These are phyloP conservation scores for Phragmatobia fuliginosa DNA, from an alignment of 2,888 invertebrate species.

Conservation along the genomic window DNA sequence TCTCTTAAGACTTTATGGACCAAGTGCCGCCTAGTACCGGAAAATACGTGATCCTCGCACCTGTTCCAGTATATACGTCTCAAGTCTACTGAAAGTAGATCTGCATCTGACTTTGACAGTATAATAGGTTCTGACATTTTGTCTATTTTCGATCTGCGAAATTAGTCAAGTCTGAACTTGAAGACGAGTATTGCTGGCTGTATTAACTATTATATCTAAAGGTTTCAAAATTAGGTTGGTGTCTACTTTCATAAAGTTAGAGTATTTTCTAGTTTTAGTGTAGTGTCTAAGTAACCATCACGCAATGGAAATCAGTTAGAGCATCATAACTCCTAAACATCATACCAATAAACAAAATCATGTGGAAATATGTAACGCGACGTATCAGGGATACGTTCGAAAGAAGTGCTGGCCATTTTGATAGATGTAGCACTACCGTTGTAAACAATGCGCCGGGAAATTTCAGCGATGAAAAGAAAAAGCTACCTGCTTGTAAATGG, in stretches of 20 bases:
- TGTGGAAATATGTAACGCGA: conserved; percentile 86
- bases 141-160: background rate
- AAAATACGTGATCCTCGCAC: no score
- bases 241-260: background rate
- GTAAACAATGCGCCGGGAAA: conserved; percentile 64
- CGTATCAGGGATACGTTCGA: conserved; percentile 83
- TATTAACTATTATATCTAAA: background rate
- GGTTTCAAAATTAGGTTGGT: background rate
- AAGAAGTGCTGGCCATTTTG: conserved; percentile 80
- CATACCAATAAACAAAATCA: conserved; percentile 50
- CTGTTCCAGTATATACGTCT: no score
- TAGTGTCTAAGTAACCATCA: background rate
- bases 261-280: background rate
- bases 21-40: no score
- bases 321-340: conserved; percentile 16
- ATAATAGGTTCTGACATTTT: background rate
- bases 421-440: conserved; percentile 77
- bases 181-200: background rate
- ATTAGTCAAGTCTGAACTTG: background rate
- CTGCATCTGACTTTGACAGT: background rate
- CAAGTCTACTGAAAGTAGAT: no score
- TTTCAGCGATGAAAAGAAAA: conserved; percentile 64
- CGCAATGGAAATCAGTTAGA: conserved; percentile 36
- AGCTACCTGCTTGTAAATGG: conserved; percentile 61
- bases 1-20: no score